These are phyloP conservation scores for Aleiodes testaceus DNA, from an alignment of 2,888 invertebrate species.

Conservation along the genomic window DNA sequence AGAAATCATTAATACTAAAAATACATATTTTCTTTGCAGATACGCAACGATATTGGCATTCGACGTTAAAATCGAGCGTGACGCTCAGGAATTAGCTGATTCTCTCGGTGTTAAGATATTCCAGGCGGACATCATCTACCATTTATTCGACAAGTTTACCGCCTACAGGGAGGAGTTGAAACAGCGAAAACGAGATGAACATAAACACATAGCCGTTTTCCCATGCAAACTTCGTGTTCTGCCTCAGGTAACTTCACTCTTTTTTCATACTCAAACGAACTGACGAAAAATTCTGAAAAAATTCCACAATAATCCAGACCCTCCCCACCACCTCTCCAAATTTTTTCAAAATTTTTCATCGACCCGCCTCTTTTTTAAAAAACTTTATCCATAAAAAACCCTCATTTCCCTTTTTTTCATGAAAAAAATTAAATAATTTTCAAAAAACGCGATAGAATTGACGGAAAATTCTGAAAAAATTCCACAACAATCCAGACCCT, in stretches of 20 bases:
- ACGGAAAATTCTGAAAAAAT: no score
- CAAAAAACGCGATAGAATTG: no score
- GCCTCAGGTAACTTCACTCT: conserved; percentile 77
- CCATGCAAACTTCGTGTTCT: conserved; percentile 92
- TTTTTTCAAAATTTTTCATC: no score
- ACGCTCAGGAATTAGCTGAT: conserved; percentile 98
- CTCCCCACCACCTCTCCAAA: no score
- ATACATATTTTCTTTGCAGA: conserved; percentile 73
- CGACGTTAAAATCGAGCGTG: conserved; percentile 98
- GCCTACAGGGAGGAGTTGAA: conserved; percentile 93
- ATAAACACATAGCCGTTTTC: conserved; percentile 97
- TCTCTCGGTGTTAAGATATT: conserved; percentile 95
- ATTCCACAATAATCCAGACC: no score
- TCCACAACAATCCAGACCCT: no score
- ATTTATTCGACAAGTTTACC: conserved; percentile 98
- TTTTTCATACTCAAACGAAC: no score
- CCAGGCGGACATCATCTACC: conserved; percentile 99
- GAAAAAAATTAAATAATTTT: no score
- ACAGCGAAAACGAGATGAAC: conserved; percentile 93
- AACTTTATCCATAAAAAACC: no score
- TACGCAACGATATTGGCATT: conserved; percentile 99
- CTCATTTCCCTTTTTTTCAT: no score
- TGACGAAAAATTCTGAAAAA: no score
- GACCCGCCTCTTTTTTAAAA: no score
- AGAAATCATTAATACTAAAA: not conserved